Evolutionary conservation across 2,888 invertebrate species (phyloP).

Genomic region (Clitarchus hookeri): DNA sequence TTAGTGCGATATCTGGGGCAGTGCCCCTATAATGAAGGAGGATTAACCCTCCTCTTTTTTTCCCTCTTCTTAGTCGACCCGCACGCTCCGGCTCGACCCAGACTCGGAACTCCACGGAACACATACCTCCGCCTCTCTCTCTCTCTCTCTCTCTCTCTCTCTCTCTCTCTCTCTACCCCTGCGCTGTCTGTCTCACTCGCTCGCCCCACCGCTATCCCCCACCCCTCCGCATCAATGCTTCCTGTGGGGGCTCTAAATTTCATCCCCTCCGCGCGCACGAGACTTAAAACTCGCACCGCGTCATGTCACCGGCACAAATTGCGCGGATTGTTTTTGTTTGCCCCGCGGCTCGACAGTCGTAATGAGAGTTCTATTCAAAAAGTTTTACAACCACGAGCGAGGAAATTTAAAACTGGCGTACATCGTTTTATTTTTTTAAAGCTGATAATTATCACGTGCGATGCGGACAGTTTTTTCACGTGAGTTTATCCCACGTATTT

Average conservation of each 20-base stretch:
- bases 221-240: background rate
- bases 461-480: too few species aligned
- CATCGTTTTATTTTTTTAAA: too few species aligned
- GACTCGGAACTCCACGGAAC: too few species aligned
- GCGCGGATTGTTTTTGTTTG: background rate
- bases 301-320: background rate
- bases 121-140: background rate
- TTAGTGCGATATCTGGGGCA: conserved; percentile 23
- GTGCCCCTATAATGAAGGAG: conserved; percentile 25
- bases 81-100: too few species aligned
- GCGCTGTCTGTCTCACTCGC: background rate
- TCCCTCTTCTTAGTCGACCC: background rate
- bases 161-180: background rate
- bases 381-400: background rate
- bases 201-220: too few species aligned
- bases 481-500: too few species aligned
- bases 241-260: background rate
- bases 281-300: background rate
- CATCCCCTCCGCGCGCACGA: background rate
- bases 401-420: background rate
- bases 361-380: background rate
- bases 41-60: conserved; percentile 16
- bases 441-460: too few species aligned
- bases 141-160: background rate
- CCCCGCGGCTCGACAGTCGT: background rate